Evolutionary conservation across 2,113 vertebrate genomes (phyloP), one percentile per base, ranked within the genome.

Genomic region (Zosterops lateralis): DNA sequence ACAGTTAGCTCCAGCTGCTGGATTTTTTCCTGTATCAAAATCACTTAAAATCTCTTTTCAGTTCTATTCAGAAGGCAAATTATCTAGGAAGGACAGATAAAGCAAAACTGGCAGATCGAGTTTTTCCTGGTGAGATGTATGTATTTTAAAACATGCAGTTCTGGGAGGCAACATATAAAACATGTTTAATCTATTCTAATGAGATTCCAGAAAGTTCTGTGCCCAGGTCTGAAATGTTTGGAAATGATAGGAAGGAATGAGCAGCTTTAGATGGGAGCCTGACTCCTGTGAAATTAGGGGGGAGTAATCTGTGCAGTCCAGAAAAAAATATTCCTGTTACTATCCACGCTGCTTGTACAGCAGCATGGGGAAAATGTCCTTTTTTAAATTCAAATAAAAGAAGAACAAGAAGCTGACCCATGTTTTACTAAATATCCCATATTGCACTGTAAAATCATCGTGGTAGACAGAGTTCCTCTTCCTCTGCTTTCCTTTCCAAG

Each of bases 111-210:
- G 76, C 80, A 83, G 29, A 79, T 89, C 53, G 29, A 86, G 60
- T 61, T 93, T 42, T 87, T 89, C 80, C 92, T 90, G 80, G 90
- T 34, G 91, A 92, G 62, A 86, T 66, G 87, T 83, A 15, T 40
- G 64, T 28, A 8, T 88, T 93, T 92, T 95, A 90, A 96, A 96
- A 95, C 76, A 93, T 89, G 58, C 74, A 80, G 65, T 95, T 95
- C 54, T 97, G 71, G 29, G 85, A 67, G 76, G 61, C 78, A 89
- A 91, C 26, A 5, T 42, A 95, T 93, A 85, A 92, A 96, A 92
- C 87, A 95, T 77, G 26, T 47, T 92, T 73, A 84, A 95, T 90
- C 66, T 87, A 51, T 76, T 85, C 62, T 70, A 89, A 93, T 83
- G 66, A 95, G 64, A 83, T 89, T 89, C 91, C 34, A 93, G 87